Conservation (phyloP, 1,140 invertebrate species). For the Eupristina koningsbergeri region DNA sequence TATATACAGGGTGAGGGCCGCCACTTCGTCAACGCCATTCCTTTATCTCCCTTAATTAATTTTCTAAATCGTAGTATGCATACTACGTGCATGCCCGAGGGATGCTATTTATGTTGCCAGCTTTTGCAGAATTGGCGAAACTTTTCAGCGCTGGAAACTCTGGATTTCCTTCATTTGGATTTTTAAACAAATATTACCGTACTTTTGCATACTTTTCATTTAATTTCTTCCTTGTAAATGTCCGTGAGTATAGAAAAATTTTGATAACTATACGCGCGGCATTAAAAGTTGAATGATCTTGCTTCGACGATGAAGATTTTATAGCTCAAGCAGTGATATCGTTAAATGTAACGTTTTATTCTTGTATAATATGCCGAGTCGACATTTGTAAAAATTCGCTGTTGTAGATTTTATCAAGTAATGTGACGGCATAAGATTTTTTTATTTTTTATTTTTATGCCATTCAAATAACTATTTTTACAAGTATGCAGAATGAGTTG, state of each 20-base stretch:
- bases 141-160: neutral
- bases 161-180: neutral
- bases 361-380: neutral
- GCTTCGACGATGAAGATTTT: neutral
- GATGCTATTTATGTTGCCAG: neutral
- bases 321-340: neutral
- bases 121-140: neutral
- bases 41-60: conserved; percentile 48
- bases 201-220: neutral
- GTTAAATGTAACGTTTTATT: neutral
- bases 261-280: neutral
- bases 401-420: neutral
- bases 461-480: neutral
- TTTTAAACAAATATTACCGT: neutral
- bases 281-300: neutral
- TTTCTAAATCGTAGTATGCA: too few species aligned
- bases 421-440: neutral
- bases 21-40: conserved; percentile 46
- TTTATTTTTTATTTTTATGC: conserved; percentile 4
- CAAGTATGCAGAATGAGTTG: neutral
- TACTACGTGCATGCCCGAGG: too few species aligned
- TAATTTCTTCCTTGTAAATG: neutral
- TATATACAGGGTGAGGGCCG: conserved; percentile 32
- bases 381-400: neutral
- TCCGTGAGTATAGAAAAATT: neutral